A percentile compares a stretch with the other conserved stretches of the same genome.
These are phyloP conservation scores for Chrysemys picta DNA, from an alignment of 2,113 vertebrate genomes.

Conservation along the genomic window DNA sequence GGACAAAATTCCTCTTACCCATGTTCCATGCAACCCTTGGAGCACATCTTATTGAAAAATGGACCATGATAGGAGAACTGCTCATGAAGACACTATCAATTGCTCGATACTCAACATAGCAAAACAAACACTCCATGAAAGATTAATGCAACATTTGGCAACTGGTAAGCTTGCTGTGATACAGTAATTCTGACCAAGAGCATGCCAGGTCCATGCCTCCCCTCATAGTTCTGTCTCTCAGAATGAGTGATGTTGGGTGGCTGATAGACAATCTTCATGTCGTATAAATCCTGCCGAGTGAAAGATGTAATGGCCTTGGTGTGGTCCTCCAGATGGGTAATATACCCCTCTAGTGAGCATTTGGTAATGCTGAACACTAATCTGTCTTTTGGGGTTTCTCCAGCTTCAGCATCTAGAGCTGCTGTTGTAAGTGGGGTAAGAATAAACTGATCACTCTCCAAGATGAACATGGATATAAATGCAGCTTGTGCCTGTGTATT, in stretches of 20 bases:
- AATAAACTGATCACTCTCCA: constrained; percentile 84
- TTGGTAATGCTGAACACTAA: constrained; percentile 73
- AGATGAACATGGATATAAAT: constrained; percentile 79
- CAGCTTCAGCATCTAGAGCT: constrained; percentile 75
- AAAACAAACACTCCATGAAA: constrained; percentile 41
- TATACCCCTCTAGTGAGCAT: constrained; percentile 56
- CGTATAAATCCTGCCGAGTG: constrained; percentile 78
- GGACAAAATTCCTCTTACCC: constrained; percentile 50
- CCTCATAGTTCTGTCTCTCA: constrained; percentile 83
- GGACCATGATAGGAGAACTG: constrained; percentile 74
- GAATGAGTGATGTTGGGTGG: constrained; percentile 77
- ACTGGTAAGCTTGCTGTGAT: constrained; percentile 40
- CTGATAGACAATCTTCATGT: constrained; percentile 85
- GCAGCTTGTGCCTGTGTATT: constrained; percentile 76
- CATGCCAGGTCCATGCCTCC: constrained; percentile 46
- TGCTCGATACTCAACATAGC: constrained; percentile 83
- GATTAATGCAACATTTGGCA: constrained; percentile 50
- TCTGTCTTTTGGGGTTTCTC: constrained; percentile 70
- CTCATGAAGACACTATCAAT: constrained; percentile 77
- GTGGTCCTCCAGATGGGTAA: constrained; percentile 79
- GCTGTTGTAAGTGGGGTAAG: constrained; percentile 73
- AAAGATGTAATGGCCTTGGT: constrained; percentile 76
- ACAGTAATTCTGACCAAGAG: constrained; percentile 37
- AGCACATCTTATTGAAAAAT: constrained; percentile 80
- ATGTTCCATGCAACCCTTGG: constrained; percentile 82